Conservation (phyloP, 2,113 vertebrate genomes). For the Thalassoma bifasciatum region DNA sequence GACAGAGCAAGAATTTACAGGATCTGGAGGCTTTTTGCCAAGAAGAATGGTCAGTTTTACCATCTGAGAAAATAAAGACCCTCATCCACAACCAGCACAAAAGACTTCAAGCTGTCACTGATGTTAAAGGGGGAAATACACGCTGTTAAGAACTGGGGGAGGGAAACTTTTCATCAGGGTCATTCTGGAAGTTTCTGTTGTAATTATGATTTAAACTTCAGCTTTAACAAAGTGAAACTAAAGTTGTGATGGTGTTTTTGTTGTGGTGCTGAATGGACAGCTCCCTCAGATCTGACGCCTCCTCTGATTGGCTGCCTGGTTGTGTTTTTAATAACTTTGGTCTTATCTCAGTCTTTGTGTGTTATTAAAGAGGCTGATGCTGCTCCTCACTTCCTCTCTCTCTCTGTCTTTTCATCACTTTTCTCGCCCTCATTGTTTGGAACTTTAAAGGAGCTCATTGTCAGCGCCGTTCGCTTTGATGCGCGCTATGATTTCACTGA, state of each 20-base stretch:
- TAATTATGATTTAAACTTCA: too few relatives aligned
- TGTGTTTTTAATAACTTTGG: neutral
- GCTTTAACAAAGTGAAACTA: too few relatives aligned
- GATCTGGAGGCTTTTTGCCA: too few relatives aligned
- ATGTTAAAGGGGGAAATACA: too few relatives aligned
- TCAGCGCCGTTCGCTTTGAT: neutral
- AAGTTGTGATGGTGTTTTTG: neutral
- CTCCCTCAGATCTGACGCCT: slow-evolving; percentile 34
- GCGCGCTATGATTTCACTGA: slow-evolving; percentile 8
- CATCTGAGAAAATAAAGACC: too few relatives aligned
- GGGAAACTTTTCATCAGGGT: too few relatives aligned
- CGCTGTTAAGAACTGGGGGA: too few relatives aligned
- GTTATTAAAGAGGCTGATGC: neutral
- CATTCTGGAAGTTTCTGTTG: too few relatives aligned
- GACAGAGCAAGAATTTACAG: too few relatives aligned
- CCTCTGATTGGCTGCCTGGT: neutral
- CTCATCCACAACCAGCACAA: too few relatives aligned
- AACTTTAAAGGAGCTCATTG: neutral
- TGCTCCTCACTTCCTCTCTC: neutral
- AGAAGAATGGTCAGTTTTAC: too few relatives aligned
- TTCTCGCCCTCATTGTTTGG: neutral
- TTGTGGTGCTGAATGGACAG: slow-evolving; percentile 66
- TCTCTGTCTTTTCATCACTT: neutral
- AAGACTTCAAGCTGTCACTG: too few relatives aligned
- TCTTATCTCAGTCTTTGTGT: neutral